A percentile compares a stretch with the other conserved stretches of the same genome.
phyloP scores from a whole-genome alignment of 2,113 vertebrate species.

The Mus pahari region DNA sequence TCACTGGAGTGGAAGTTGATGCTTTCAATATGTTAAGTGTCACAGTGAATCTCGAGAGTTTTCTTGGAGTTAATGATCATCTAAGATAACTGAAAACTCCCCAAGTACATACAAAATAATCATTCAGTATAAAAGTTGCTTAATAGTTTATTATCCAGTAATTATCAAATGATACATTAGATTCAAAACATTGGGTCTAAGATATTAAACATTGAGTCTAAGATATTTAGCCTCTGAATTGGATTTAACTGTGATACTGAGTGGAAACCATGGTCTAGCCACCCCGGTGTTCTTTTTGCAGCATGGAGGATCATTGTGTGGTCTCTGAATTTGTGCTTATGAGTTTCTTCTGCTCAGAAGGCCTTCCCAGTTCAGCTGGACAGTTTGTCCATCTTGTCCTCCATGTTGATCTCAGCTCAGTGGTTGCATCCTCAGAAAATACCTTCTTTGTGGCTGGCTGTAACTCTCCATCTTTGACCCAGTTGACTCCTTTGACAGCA shows the following conservation, averaged over 20 bases:
- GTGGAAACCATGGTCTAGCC: neutral
- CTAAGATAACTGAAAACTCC: slow-evolving; percentile 14
- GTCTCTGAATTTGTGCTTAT: neutral
- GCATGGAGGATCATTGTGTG: no score
- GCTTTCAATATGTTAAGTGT: slow-evolving; percentile 26
- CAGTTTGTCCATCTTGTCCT: neutral
- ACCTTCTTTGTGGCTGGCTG: neutral
- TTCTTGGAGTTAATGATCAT: neutral
- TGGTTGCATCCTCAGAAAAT: neutral
- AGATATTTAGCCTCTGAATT: neutral
- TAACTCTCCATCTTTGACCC: neutral
- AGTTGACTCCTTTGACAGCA: neutral
- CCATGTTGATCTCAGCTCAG: neutral
- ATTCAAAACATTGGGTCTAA: neutral
- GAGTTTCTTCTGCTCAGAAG: neutral
- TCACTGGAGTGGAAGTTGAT: neutral
- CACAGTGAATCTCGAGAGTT: neutral
- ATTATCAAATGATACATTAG: slow-evolving; percentile 10
- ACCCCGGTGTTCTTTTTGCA: neutral
- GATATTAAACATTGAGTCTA: neutral
- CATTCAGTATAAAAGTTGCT: slow-evolving; percentile 10
- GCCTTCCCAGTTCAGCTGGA: neutral
- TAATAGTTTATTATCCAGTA: neutral
- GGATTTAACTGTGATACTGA: neutral
- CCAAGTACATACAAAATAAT: neutral